Percentiles rank a stretch among this genome's conserved stretches.
Conservation (phyloP, 2,888 invertebrate species). For the Osedax fenrisi region DNA sequence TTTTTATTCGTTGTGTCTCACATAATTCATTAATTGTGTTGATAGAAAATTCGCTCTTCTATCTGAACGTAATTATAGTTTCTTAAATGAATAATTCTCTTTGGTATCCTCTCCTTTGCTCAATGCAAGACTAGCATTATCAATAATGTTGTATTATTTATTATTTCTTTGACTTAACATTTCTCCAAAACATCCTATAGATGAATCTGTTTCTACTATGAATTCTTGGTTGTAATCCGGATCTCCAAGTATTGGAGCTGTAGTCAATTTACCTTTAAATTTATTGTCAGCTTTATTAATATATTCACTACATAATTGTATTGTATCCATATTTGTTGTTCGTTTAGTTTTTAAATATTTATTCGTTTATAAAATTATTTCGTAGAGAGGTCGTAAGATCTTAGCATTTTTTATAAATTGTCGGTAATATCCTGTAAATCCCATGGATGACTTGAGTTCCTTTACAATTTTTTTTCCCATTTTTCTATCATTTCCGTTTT, state of each 20-base stretch:
- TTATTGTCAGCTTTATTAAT: not conserved
- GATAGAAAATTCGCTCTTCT: too few relatives aligned
- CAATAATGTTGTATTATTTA: not conserved
- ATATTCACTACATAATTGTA: not conserved
- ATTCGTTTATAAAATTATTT: not conserved
- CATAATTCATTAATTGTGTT: too few relatives aligned
- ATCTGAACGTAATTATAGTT: not conserved
- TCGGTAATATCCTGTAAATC: constrained; percentile 19
- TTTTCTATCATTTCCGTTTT: constrained; percentile 13
- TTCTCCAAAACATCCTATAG: not conserved
- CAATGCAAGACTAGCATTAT: not conserved
- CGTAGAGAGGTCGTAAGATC: not conserved
- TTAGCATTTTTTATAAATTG: not conserved
- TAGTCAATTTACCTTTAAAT: not conserved
- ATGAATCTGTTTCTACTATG: not conserved
- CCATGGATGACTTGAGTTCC: constrained; percentile 18
- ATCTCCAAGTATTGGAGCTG: not conserved
- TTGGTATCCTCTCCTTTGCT: not conserved
- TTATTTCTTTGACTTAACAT: not conserved
- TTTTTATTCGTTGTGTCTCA: too few relatives aligned
- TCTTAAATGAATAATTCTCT: not conserved
- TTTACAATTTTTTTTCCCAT: not conserved
- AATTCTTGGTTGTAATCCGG: not conserved
- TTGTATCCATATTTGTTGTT: not conserved
- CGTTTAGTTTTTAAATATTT: not conserved